Percentiles rank a stretch among this genome's conserved stretches.
Conservation (phyloP, 2,113 vertebrate species). For the Chaetodon auriga region DNA sequence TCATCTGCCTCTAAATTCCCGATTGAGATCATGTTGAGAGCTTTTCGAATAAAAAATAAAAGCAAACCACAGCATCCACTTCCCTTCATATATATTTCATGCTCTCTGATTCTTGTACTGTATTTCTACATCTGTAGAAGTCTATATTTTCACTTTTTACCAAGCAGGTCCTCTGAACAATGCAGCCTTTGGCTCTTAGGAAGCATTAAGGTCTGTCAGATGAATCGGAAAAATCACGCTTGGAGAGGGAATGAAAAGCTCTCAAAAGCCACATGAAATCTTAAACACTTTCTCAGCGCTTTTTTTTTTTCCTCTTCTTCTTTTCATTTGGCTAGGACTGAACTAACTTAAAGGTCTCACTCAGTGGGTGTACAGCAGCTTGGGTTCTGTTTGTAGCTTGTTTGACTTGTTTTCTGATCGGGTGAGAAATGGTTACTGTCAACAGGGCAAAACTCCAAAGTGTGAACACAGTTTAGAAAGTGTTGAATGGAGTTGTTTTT, state of each 20-base stretch:
- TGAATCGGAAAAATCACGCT: constrained; percentile 66
- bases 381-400: neutral
- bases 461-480: constrained; percentile 7
- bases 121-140: constrained; percentile 78
- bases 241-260: constrained; percentile 68
- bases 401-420: constrained; percentile 31
- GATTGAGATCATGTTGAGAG: constrained; percentile 76
- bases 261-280: constrained; percentile 79
- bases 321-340: constrained; percentile 28
- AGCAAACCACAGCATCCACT: constrained; percentile 70
- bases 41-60: constrained; percentile 62
- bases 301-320: constrained; percentile 1
- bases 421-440: constrained; percentile 16
- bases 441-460: neutral
- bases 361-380: constrained; percentile 9
- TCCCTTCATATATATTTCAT: constrained; percentile 79
- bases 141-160: constrained; percentile 65
- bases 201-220: constrained; percentile 73
- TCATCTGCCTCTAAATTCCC: constrained; percentile 67
- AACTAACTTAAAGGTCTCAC: constrained; percentile 35
- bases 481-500: constrained; percentile 17
- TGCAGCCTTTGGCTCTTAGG: constrained; percentile 71
- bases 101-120: constrained; percentile 70
- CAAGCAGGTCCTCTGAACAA: constrained; percentile 65
- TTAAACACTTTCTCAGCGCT: constrained; percentile 71